phyloP scores from a whole-genome alignment of 1,140 invertebrate species.

The Tetraneura akinire region DNA sequence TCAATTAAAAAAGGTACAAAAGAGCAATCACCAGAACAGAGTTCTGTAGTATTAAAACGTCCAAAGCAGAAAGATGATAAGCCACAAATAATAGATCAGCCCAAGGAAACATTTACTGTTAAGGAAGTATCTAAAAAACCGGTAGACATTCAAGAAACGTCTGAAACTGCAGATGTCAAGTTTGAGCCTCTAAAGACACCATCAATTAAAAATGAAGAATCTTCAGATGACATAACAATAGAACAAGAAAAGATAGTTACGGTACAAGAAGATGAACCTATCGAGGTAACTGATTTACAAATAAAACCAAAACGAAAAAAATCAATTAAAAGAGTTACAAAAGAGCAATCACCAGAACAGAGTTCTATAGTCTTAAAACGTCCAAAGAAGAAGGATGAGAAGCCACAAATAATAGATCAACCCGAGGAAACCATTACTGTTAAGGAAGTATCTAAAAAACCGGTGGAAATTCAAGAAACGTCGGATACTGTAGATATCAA shows the following conservation, averaged over 20 bases:
- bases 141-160: conserved; percentile 28
- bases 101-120: conserved; percentile 54
- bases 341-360: too few species aligned
- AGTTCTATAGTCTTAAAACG: too few species aligned
- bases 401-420: conserved; percentile 49
- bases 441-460: conserved; percentile 54
- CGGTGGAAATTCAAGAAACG: conserved; percentile 44
- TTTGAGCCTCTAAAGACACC: conserved; percentile 52
- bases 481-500: not conserved
- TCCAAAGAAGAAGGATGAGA: not conserved
- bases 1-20: too few species aligned
- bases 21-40: too few species aligned
- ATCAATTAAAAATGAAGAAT: conserved; percentile 14
- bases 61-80: not conserved
- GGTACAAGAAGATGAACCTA: conserved; percentile 32
- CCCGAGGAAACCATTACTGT: conserved; percentile 55
- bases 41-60: too few species aligned
- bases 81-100: conserved; percentile 52
- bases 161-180: not conserved
- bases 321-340: too few species aligned
- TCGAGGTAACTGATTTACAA: conserved; percentile 6
- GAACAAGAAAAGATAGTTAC: not conserved
- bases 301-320: conserved; percentile 53
- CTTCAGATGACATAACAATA: too few species aligned
- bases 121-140: conserved; percentile 54